A percentile compares a stretch with the other conserved stretches of the same genome.
phyloP scores from a whole-genome alignment of 2,797 vertebrate species.

The Lutjanus campechanus region DNA sequence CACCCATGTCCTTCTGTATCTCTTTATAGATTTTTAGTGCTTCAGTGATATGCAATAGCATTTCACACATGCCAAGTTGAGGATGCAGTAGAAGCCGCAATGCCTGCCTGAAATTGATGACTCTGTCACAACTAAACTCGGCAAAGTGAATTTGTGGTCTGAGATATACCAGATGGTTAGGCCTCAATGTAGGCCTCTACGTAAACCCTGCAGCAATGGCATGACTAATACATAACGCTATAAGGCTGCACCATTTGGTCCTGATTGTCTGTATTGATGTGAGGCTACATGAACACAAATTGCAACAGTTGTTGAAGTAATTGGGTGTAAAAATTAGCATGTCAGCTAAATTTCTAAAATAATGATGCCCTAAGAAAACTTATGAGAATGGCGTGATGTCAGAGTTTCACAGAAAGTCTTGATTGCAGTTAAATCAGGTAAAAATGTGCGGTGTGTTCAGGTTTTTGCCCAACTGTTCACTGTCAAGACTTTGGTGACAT shows the following conservation, averaged over 20 bases:
- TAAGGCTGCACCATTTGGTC: conserved; percentile 73
- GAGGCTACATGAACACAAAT: conserved; percentile 28
- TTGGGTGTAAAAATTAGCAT: background rate
- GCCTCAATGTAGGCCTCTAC: conserved; percentile 75
- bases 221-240: conserved; percentile 82
- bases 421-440: background rate
- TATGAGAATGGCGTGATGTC: background rate
- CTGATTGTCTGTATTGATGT: conserved; percentile 40
- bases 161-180: conserved; percentile 80
- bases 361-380: background rate
- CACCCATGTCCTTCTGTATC: background rate
- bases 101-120: conserved; percentile 61
- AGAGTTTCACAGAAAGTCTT: background rate
- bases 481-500: background rate
- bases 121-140: conserved; percentile 48
- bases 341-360: conserved; percentile 18
- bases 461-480: background rate
- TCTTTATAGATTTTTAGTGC: conserved; percentile 18
- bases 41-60: conserved; percentile 12
- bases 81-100: conserved; percentile 27
- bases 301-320: conserved; percentile 30
- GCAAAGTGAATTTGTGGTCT: conserved; percentile 70
- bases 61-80: conserved; percentile 17
- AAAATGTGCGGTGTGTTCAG: background rate
- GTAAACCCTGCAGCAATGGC: conserved; percentile 76